Evolutionary conservation across 2,113 vertebrate genomes (phyloP).

Genomic region (Gopherus evgoodei): DNA sequence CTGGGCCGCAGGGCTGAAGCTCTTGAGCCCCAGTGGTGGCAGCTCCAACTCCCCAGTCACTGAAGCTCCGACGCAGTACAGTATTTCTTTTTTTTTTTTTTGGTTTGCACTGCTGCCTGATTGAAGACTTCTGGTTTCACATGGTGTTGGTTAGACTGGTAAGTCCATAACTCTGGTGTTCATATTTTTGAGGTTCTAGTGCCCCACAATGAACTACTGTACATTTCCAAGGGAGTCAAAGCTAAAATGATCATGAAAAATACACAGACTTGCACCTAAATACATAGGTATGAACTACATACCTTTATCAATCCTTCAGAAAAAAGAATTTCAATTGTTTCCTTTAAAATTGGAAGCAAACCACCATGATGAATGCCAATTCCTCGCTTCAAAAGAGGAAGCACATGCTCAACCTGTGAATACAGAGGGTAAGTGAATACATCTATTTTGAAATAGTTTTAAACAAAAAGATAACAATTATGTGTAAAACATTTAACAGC

Average conservation of each 20-base stretch:
- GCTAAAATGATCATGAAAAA: neutral
- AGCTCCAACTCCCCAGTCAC: too few relatives aligned
- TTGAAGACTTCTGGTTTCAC: too few relatives aligned
- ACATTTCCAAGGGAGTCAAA: neutral
- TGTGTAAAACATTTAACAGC: neutral
- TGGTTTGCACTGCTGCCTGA: too few relatives aligned
- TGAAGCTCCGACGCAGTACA: too few relatives aligned
- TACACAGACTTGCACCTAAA: neutral
- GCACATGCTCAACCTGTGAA: slow-evolving; percentile 85
- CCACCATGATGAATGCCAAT: slow-evolving; percentile 98
- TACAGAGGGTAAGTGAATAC: neutral
- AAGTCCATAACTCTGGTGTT: too few relatives aligned
- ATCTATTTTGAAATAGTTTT: neutral
- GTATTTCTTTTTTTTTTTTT: too few relatives aligned
- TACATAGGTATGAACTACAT: slow-evolving; percentile 2
- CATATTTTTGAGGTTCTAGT: too few relatives aligned
- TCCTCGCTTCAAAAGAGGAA: slow-evolving; percentile 95
- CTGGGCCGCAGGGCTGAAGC: too few relatives aligned
- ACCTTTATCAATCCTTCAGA: slow-evolving; percentile 98
- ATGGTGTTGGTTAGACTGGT: too few relatives aligned
- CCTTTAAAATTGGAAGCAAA: slow-evolving; percentile 97
- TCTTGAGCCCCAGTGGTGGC: too few relatives aligned
- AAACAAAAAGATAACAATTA: neutral
- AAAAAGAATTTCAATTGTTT: slow-evolving; percentile 99
- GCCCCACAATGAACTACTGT: too few relatives aligned